Percentiles rank a stretch among this genome's conserved stretches.
phyloP scores from a whole-genome alignment of 2,113 vertebrate genomes.

The Barnardius zonarius region DNA sequence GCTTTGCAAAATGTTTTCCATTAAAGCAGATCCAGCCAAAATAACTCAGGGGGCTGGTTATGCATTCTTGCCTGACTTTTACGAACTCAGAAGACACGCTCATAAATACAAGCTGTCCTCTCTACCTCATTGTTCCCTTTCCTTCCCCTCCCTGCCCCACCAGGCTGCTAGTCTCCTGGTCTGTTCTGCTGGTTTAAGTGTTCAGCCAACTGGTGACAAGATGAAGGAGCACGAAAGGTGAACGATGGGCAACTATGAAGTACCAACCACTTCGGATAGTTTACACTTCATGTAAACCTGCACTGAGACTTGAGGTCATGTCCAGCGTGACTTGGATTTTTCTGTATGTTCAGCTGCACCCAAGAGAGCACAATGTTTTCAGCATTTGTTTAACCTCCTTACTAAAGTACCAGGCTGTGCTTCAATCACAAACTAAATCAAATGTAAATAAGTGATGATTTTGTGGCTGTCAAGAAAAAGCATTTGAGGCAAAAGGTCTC shows the following conservation, averaged over 20 bases:
- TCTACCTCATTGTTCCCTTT: background rate
- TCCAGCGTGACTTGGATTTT: background rate
- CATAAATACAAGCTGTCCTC: conserved; percentile 15
- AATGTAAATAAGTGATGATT: background rate
- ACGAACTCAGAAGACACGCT: background rate
- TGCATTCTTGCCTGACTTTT: conserved; percentile 39
- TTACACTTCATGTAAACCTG: background rate
- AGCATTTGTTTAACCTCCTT: background rate
- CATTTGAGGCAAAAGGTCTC: conserved; percentile 8
- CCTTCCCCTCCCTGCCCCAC: background rate
- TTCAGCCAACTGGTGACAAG: background rate
- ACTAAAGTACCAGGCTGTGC: background rate
- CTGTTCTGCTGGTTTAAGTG: background rate
- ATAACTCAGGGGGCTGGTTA: background rate
- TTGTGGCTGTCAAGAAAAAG: conserved; percentile 15
- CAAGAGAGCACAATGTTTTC: background rate
- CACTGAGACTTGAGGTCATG: background rate
- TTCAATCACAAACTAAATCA: conserved; percentile 2
- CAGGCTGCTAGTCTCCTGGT: background rate
- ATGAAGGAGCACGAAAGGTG: background rate
- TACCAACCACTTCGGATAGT: accelerated
- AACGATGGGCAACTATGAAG: accelerated
- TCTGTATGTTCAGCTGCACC: background rate
- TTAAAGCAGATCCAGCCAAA: conserved; percentile 21
- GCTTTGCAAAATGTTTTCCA: conserved; percentile 1